Evolutionary conservation across 2,113 vertebrate species (phyloP), one percentile per base, ranked within the genome.

Genomic region (Megalops atlanticus): DNA sequence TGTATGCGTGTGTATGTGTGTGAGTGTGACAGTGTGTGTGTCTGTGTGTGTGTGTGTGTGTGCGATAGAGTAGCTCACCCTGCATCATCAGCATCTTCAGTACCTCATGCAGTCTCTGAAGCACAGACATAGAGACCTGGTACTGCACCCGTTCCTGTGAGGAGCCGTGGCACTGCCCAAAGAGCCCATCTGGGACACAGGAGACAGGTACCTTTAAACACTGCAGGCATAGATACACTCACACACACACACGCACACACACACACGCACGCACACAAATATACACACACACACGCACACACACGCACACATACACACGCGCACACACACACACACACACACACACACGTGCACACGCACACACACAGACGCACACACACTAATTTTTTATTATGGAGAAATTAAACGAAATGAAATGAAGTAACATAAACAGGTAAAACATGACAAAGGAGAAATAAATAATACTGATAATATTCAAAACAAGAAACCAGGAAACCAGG

Each of bases 71-170:
- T 64, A 71, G 71, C 88, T 93, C 86, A 97, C 98, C 98, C 94
- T 97, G 94, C 81, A 95, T 94, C 95, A 96, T 96, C 82, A 99
- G 96, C 47, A 96, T 95, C 79, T 91, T 95, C 5, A 99, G 91
- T 80, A 98, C 93, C 68, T 93, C 93, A 91, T 97, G 97, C 54
- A 99, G 92, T 40, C 92, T 95, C 79, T 96, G 96, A 74, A 99
- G 94, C 79, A 96, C 90, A 0, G 94, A 93, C 2, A 95, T 93
- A 0, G 97, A 96, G 84, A 98, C 93, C 86, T 95, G 96, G 90
- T 97, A 96, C 88, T 92, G 94, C 86, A 94, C 88, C 40, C 90
- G 92, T 54, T 94, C 92, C 87, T 92, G 95, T 81, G 90, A 52
- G 1, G 93, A 92, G 75, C 81, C 85, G 82, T 91, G 94, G 90